A percentile compares a stretch with the other conserved stretches of the same genome.
phyloP scores from a whole-genome alignment of 2,113 vertebrate genomes.

The Rhinichthys klamathensis region DNA sequence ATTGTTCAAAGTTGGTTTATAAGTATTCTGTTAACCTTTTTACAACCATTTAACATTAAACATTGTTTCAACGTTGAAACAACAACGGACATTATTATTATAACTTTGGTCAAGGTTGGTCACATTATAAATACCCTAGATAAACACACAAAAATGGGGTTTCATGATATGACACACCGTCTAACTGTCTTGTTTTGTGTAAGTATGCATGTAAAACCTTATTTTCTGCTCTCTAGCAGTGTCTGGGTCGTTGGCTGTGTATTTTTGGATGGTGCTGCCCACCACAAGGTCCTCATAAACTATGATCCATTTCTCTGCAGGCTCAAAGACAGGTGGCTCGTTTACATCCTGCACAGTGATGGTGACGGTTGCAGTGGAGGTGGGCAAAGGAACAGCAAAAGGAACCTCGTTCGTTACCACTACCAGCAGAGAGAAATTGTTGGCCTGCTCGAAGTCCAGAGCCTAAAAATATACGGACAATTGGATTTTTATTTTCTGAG shows the following conservation, averaged over 20 bases:
- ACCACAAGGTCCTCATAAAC: conserved; percentile 68
- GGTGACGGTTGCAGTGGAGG: conserved; percentile 79
- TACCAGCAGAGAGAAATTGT: conserved; percentile 71
- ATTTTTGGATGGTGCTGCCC: conserved; percentile 70
- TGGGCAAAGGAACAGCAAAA: conserved; percentile 59
- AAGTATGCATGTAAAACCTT: neutral
- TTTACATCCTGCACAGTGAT: conserved; percentile 79
- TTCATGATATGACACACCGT: neutral
- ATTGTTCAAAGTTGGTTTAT: too few relatives aligned
- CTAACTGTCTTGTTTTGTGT: neutral
- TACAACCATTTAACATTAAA: too few relatives aligned
- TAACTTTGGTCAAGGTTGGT: too few relatives aligned
- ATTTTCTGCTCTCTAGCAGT: conserved; percentile 74
- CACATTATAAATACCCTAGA: neutral
- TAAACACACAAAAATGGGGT: neutral
- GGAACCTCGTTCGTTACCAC: conserved; percentile 68
- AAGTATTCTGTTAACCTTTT: too few relatives aligned
- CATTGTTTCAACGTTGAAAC: too few relatives aligned
- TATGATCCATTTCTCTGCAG: conserved; percentile 56
- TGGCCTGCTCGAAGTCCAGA: conserved; percentile 81
- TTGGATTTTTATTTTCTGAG: neutral
- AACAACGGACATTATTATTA: too few relatives aligned
- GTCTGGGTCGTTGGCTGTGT: conserved; percentile 82
- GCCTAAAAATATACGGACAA: conserved; percentile 63
- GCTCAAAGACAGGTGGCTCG: conserved; percentile 71